Evolutionary conservation across 2,888 invertebrate genomes (phyloP).

Genomic region (Chloromyia formosa): DNA sequence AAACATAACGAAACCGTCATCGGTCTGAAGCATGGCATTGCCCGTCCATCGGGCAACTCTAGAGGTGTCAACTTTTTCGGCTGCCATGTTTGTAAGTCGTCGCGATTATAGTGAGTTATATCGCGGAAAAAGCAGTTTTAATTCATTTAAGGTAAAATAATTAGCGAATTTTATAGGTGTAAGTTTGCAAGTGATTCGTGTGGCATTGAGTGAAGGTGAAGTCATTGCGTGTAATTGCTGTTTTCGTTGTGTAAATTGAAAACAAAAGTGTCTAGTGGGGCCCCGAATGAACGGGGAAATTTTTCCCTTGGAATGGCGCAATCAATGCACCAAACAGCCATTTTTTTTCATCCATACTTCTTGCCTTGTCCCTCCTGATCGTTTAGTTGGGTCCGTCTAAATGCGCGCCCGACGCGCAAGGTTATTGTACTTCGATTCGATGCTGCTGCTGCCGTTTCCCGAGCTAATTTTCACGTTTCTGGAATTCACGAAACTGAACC

Average conservation of each 20-base stretch:
- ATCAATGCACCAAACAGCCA: conserved; percentile 45
- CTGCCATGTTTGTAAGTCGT: conserved; percentile 76
- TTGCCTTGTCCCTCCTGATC: conserved; percentile 27
- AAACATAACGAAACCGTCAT: too few species aligned
- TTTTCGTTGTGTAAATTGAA: conserved; percentile 2
- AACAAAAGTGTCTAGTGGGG: conserved; percentile 17
- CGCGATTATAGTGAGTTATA: conserved; percentile 69
- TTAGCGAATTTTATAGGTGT: conserved; percentile 18
- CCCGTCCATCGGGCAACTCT: conserved; percentile 25
- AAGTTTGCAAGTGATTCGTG: conserved; percentile 11
- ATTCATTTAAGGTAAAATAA: conserved; percentile 47
- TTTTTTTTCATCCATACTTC: conserved; percentile 35
- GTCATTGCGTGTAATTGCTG: not conserved
- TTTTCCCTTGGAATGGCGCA: conserved; percentile 48
- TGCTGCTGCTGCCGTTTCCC: not conserved
- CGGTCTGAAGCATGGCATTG: too few species aligned
- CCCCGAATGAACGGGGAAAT: conserved; percentile 9
- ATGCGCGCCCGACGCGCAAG: conserved; percentile 33
- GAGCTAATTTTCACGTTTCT: not conserved
- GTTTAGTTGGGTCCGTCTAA: not conserved
- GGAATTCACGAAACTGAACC: too few species aligned
- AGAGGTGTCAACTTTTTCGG: conserved; percentile 61
- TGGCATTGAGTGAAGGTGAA: not conserved
- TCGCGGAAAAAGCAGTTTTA: conserved; percentile 49
- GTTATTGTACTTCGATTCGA: conserved; percentile 35